phyloP scores from a whole-genome alignment of 2,113 vertebrate species.

The Alligator sinensis region DNA sequence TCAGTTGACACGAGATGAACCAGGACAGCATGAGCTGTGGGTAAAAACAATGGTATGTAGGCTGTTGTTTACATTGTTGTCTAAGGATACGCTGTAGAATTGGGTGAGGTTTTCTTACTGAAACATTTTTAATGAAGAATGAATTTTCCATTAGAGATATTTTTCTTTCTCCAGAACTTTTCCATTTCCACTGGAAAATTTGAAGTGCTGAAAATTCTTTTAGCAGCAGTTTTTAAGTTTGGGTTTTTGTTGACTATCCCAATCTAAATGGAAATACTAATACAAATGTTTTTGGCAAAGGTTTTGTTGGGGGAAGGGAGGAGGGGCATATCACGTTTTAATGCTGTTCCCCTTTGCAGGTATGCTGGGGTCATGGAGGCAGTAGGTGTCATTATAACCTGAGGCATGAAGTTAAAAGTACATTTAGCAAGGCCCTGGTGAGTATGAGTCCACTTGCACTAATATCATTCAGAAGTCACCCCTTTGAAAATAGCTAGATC shows the following conservation, averaged over 20 bases:
- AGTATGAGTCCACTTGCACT: background rate
- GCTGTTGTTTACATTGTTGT: background rate
- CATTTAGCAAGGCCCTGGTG: background rate
- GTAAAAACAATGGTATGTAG: background rate
- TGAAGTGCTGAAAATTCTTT: background rate
- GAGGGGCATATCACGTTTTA: background rate
- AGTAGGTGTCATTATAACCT: background rate
- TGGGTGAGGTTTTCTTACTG: background rate
- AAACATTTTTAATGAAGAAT: background rate
- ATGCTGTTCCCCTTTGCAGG: background rate
- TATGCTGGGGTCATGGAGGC: background rate
- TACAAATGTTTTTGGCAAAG: background rate
- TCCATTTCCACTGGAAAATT: background rate
- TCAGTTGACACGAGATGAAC: background rate
- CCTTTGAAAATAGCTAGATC: background rate
- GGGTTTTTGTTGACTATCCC: background rate
- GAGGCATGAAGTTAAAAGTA: background rate
- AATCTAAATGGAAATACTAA: too few species aligned
- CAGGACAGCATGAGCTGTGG: background rate
- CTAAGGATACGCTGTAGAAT: background rate
- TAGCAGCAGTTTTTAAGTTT: background rate
- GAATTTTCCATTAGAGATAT: background rate
- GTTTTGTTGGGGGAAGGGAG: background rate
- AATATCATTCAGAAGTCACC: background rate
- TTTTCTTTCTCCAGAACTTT: background rate